Evolutionary conservation across 2,113 vertebrate genomes (phyloP).

Genomic region (Plotosus lineatus): DNA sequence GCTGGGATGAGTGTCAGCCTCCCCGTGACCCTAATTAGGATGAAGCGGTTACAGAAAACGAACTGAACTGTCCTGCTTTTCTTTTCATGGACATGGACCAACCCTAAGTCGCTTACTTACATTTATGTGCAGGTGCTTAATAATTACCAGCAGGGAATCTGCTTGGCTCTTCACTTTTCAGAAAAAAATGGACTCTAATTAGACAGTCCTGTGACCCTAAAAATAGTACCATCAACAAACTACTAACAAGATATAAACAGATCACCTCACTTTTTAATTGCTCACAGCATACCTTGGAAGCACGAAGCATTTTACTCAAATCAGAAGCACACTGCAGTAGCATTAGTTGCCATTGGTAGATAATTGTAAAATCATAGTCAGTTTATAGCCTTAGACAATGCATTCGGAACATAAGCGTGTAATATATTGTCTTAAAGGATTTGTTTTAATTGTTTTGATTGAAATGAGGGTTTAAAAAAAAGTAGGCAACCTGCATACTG

Average conservation of each 20-base stretch:
- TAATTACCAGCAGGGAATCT: too few species aligned
- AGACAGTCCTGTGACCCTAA: slow-evolving; percentile 20
- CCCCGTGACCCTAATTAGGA: too few species aligned
- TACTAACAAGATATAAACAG: slow-evolving; percentile 6
- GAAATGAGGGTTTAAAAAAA: background rate
- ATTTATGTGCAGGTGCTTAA: too few species aligned
- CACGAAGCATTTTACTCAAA: background rate
- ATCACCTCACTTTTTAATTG: background rate
- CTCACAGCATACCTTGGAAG: background rate
- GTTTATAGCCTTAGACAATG: background rate
- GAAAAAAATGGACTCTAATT: too few species aligned
- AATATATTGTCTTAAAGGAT: background rate
- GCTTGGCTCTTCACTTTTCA: too few species aligned
- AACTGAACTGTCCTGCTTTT: too few species aligned
- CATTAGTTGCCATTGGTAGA: background rate
- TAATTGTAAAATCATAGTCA: background rate
- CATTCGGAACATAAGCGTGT: background rate
- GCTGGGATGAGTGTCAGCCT: too few species aligned
- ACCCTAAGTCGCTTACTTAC: too few species aligned
- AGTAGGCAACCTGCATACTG: background rate
- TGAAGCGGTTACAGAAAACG: too few species aligned
- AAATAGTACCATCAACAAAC: background rate
- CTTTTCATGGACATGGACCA: too few species aligned
- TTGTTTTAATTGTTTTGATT: background rate
- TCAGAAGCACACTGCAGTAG: background rate